Base-by-base conservation (phyloP, 2,113 vertebrate species). In the Grus americana region DNA sequence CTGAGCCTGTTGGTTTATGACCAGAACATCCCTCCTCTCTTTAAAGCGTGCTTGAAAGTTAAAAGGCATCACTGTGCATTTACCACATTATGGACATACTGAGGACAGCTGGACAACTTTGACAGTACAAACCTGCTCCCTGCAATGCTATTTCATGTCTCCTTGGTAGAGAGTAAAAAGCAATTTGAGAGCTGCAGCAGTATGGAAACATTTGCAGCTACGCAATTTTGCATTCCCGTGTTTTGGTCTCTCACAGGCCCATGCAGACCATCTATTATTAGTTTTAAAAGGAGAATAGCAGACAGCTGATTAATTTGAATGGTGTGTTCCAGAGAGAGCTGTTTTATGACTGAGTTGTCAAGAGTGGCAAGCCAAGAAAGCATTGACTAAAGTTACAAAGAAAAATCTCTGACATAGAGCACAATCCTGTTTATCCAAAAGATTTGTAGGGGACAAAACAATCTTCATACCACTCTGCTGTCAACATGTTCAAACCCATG, bases 201-300 rank as follows among this genome's bases (percentile, higher is more conserved):
- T 29, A 57, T 32, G 87, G 65, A 86, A 92, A 65, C 8, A 9
- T 79, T 87, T 93, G 49, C 80, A 87, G 96, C 83, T 82, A 78
- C 62, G 66, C 76, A 73, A 34, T 46, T 93, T 3, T 3, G 2
- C 20, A 42, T 87, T 97, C 70, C 88, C 22, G 27, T 81, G 83
- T 86, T 88, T 70, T 46, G 61, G 46, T 54, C 73, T 94, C 87
- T 87, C 95, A 83, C 54, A 93, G 83, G 80, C 70, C 46, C 29
- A 23, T 89, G 76, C 65, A 89, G 86, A 85, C 27, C 58, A 81
- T 72, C 91, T 94, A 63, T 94, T 93, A 82, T 85, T 95, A 93
- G 88, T 83, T 96, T 95, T 93, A 92, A 92, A 80, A 79, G 76
- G 63, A 75, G 54, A 85, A 85, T 68, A 91, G 92, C 81, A 95